Percentiles rank a stretch among this genome's conserved stretches.
phyloP scores from a whole-genome alignment of 2,888 invertebrate genomes.

The Drosophila percnosoma region DNA sequence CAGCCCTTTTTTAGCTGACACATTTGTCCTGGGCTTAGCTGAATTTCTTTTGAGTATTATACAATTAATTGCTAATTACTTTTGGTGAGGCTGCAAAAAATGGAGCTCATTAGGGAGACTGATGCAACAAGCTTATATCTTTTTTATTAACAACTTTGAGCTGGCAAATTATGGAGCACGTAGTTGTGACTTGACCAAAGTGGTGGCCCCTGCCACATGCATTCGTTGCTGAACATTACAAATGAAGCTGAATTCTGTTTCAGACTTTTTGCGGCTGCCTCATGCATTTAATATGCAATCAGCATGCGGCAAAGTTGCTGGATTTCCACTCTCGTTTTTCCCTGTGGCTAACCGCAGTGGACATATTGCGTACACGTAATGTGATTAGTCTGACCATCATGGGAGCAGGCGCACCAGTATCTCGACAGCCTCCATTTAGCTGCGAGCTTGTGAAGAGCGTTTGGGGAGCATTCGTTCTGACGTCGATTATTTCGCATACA shows the following conservation, averaged over 20 bases:
- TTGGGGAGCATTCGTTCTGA: conserved; percentile 49
- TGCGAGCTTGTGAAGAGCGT: conserved; percentile 35
- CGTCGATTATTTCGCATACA: conserved; percentile 46
- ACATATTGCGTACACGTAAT: conserved; percentile 65
- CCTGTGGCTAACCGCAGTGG: conserved; percentile 11
- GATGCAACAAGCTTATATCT: neutral
- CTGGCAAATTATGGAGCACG: conserved; percentile 33
- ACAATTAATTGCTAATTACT: conserved; percentile 52
- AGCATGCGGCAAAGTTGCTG: conserved; percentile 41
- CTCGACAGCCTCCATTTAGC: conserved; percentile 18
- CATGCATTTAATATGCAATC: conserved; percentile 60
- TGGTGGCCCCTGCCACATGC: conserved; percentile 34
- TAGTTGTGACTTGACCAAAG: conserved; percentile 35
- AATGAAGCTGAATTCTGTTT: conserved; percentile 56
- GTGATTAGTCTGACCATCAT: conserved; percentile 46
- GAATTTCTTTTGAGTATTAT: conserved; percentile 1
- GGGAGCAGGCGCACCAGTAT: conserved; percentile 16
- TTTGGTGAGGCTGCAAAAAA: conserved; percentile 4
- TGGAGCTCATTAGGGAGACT: conserved; percentile 23
- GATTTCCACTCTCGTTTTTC: conserved; percentile 7
- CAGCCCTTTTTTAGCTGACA: neutral
- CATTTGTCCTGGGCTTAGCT: neutral
- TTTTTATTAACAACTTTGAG: conserved; percentile 12
- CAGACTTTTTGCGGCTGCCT: conserved; percentile 18
- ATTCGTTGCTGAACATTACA: conserved; percentile 28